Percentiles rank a stretch among this genome's conserved stretches.
phyloP scores from a whole-genome alignment of 2,888 invertebrate species.

The Dinocampus coccinellae region DNA sequence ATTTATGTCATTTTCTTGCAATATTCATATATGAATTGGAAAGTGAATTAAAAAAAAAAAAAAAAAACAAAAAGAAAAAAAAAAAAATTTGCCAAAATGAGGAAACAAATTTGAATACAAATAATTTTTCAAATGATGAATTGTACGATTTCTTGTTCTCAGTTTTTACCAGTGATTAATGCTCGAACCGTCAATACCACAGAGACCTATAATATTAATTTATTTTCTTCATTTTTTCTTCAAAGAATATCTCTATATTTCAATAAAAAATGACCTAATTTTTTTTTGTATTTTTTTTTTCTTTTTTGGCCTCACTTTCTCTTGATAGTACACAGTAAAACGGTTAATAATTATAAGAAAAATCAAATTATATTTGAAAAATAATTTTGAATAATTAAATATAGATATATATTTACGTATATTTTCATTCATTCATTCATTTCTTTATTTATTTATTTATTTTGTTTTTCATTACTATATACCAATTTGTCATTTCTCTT shows the following conservation, averaged over 20 bases:
- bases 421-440: too few species aligned
- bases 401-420: too few species aligned
- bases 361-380: slow-evolving; percentile 42
- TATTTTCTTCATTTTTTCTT: slow-evolving; percentile 48
- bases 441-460: slow-evolving; percentile 1
- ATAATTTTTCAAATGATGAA: background rate
- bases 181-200: slow-evolving; percentile 53
- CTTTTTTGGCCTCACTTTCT: slow-evolving; percentile 62
- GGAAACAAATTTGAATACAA: background rate
- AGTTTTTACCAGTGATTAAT: background rate
- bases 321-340: slow-evolving; percentile 49
- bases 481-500: slow-evolving; percentile 30
- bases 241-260: slow-evolving; percentile 52
- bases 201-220: slow-evolving; percentile 55
- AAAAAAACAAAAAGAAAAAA: background rate
- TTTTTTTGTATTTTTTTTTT: slow-evolving; percentile 51
- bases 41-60: slow-evolving; percentile 4
- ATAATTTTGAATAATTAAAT: slow-evolving; percentile 45
- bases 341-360: slow-evolving; percentile 49
- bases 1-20: background rate
- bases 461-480: slow-evolving; percentile 45
- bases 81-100: slow-evolving; percentile 19
- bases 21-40: slow-evolving; percentile 1
- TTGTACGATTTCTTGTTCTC: background rate
- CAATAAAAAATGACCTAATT: slow-evolving; percentile 64